Evolutionary conservation across 2,113 vertebrate genomes (phyloP).

Genomic region (Clarias gariepinus): DNA sequence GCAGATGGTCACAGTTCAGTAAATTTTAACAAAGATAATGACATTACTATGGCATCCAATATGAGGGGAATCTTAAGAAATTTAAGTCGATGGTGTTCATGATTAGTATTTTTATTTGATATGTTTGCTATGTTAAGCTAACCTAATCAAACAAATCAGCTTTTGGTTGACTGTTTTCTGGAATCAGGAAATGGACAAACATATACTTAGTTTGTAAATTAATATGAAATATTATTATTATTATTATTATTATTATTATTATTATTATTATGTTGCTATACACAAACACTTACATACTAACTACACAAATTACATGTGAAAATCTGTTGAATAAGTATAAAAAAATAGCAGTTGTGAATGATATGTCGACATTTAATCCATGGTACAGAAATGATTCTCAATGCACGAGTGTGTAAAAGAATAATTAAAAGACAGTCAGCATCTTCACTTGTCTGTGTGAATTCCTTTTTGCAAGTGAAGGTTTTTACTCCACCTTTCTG

Average conservation of each 20-base stretch:
- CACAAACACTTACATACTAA: background rate
- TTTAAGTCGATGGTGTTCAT: background rate
- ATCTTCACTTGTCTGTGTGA: background rate
- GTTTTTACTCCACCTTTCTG: background rate
- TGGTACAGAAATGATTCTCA: background rate
- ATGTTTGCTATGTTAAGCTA: background rate
- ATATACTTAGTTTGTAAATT: background rate
- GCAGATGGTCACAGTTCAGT: conserved; percentile 45
- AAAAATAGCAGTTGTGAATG: background rate
- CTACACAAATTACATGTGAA: background rate
- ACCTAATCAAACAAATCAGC: background rate
- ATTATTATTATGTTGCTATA: background rate
- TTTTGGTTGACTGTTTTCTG: background rate
- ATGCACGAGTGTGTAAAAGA: background rate
- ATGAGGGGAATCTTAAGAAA: background rate
- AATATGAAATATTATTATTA: background rate
- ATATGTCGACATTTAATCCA: background rate
- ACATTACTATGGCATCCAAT: background rate
- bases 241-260: no score
- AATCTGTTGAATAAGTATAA: background rate
- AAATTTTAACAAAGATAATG: conserved; percentile 28
- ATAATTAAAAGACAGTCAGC: background rate
- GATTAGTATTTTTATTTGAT: background rate
- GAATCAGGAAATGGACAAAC: background rate
- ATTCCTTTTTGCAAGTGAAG: background rate